Evolutionary conservation across 2,113 vertebrate species (phyloP).

Genomic region (Corydoras sp.): DNA sequence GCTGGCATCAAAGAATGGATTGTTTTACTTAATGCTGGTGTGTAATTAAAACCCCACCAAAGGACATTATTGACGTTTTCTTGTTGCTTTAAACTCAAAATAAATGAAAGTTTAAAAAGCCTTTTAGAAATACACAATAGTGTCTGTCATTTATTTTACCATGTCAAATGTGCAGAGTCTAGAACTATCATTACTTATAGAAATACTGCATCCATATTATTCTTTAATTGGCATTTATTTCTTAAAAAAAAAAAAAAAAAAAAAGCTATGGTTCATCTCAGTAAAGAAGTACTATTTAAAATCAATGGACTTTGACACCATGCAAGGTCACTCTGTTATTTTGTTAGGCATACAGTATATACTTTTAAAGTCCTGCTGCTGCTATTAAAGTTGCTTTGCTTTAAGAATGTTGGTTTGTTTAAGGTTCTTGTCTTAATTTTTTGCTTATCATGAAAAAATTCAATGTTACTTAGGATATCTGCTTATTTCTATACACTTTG

Average conservation of each 20-base stretch:
- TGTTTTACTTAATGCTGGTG: conserved; percentile 92
- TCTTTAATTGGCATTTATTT: conserved; percentile 54
- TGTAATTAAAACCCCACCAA: conserved; percentile 98
- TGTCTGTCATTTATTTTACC: conserved; percentile 36
- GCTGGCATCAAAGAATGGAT: conserved; percentile 95
- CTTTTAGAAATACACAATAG: conserved; percentile 17
- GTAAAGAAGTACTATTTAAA: too few relatives aligned
- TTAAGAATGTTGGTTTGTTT: too few relatives aligned
- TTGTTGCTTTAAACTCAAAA: conserved; percentile 98
- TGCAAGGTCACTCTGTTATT: too few relatives aligned
- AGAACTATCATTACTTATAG: conserved; percentile 33
- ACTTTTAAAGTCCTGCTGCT: too few relatives aligned
- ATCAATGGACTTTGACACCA: too few relatives aligned
- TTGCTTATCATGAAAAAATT: too few relatives aligned
- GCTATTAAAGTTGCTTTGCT: too few relatives aligned
- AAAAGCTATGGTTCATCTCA: conserved; percentile 30
- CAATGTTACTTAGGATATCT: too few relatives aligned
- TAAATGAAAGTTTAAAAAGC: conserved; percentile 78
- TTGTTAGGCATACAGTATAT: too few relatives aligned
- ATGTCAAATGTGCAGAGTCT: neutral
- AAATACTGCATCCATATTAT: conserved; percentile 35
- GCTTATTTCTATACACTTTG: too few relatives aligned
- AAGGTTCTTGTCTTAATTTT: too few relatives aligned
- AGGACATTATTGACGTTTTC: conserved; percentile 99
- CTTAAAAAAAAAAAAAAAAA: too few relatives aligned